Conservation (phyloP, 2,797 vertebrate species). For the Gymnothorax reevesii region DNA sequence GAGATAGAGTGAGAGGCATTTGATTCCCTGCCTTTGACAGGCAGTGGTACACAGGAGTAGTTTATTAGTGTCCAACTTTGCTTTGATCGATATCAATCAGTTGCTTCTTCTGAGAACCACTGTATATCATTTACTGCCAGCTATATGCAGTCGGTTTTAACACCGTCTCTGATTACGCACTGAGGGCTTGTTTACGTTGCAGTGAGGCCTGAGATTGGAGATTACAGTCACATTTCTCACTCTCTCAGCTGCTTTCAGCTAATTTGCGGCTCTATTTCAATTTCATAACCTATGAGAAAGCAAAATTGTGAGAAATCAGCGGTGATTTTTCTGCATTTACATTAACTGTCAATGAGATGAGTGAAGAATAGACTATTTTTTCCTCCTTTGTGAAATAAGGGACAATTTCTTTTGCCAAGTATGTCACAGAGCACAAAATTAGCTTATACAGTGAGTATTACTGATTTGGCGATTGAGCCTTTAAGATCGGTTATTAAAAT, state of each 20-base stretch:
- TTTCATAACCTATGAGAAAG: not conserved
- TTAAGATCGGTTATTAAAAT: too few species aligned
- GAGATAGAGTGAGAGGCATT: constrained; percentile 32
- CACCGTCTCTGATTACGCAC: not conserved
- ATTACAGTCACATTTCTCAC: not conserved
- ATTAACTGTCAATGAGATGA: not conserved
- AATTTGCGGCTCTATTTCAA: not conserved
- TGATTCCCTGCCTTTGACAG: constrained; percentile 41
- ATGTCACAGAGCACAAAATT: too few species aligned
- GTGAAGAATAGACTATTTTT: not conserved
- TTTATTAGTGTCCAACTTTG: not conserved
- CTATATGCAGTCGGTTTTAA: not conserved
- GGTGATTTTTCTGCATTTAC: not conserved
- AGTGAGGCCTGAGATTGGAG: not conserved
- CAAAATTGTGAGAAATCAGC: not conserved
- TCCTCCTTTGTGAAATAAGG: not conserved
- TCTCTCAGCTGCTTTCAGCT: not conserved
- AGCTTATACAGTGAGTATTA: too few species aligned
- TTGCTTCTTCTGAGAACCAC: not conserved
- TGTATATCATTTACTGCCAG: not conserved
- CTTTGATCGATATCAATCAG: constrained; percentile 10
- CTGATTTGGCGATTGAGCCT: too few species aligned
- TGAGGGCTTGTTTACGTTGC: not conserved
- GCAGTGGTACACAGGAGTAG: not conserved
- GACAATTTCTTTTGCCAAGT: too few species aligned